These are phyloP conservation scores for Drosophila anceps DNA, from an alignment of 2,888 invertebrate genomes.

Conservation along the genomic window DNA sequence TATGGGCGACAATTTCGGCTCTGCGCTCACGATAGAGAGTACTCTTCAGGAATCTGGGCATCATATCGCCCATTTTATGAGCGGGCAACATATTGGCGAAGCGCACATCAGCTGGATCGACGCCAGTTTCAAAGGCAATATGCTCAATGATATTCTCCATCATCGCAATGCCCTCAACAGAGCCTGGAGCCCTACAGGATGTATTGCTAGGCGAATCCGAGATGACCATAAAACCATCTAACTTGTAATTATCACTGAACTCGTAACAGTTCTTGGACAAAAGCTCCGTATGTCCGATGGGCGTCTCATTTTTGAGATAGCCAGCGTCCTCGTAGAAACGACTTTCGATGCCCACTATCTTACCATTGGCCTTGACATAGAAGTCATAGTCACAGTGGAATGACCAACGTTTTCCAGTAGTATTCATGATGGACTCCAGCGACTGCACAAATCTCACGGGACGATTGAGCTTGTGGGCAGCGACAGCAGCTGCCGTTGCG, in stretches of 20 bases:
- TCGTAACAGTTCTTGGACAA: conserved; percentile 88
- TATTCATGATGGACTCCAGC: conserved; percentile 90
- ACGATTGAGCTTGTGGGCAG: conserved; percentile 87
- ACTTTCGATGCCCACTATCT: conserved; percentile 88
- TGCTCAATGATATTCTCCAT: conserved; percentile 89
- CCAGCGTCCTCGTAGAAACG: conserved; percentile 87
- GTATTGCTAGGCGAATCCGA: conserved; percentile 90
- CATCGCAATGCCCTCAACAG: conserved; percentile 88
- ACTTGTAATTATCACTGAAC: conserved; percentile 88
- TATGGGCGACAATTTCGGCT: conserved; percentile 87
- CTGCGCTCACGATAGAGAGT: conserved; percentile 87
- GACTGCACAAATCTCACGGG: conserved; percentile 91
- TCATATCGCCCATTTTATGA: conserved; percentile 85
- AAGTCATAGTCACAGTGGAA: conserved; percentile 89
- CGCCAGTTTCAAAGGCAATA: conserved; percentile 86
- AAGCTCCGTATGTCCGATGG: conserved; percentile 78
- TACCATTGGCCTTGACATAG: conserved; percentile 88
- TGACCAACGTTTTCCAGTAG: conserved; percentile 89
- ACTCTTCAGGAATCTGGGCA: conserved; percentile 86
- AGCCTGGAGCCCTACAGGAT: conserved; percentile 88
- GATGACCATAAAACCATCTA: conserved; percentile 88
- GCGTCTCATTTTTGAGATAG: conserved; percentile 86
- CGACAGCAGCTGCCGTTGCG: conserved; percentile 90
- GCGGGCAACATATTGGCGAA: conserved; percentile 86
- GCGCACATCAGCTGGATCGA: conserved; percentile 88